A percentile compares a stretch with the other conserved stretches of the same genome.
These are phyloP conservation scores for Heliothis virescens DNA, from an alignment of 1,140 invertebrate genomes.

Conservation along the genomic window DNA sequence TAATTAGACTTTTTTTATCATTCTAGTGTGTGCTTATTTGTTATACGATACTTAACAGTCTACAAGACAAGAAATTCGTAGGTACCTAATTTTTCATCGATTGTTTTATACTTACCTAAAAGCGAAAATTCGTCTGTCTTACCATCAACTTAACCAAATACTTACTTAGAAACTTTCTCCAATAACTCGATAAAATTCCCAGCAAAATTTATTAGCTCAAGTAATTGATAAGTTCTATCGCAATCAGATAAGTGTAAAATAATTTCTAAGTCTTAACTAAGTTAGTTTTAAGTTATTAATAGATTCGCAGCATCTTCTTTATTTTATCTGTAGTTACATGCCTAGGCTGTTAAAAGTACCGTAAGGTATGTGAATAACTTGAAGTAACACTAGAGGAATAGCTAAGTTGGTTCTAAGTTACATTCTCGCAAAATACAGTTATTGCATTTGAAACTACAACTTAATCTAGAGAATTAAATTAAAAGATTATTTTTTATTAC, in stretches of 20 bases:
- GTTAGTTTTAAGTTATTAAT: slow-evolving; percentile 7
- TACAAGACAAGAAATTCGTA: too few species aligned
- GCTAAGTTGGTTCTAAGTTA: neutral
- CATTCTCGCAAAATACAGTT: neutral
- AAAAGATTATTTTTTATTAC: neutral
- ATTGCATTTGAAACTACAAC: neutral
- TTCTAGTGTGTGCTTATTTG: too few species aligned
- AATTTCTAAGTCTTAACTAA: neutral
- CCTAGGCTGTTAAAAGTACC: neutral
- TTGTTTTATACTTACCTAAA: too few species aligned
- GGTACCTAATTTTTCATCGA: too few species aligned
- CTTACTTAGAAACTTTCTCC: too few species aligned
- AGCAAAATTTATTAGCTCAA: too few species aligned
- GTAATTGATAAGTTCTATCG: neutral
- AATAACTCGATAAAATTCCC: too few species aligned
- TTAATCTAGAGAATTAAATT: neutral
- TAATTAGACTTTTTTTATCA: too few species aligned
- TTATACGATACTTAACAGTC: too few species aligned
- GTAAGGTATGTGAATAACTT: slow-evolving; percentile 14
- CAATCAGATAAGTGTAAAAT: neutral
- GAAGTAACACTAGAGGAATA: neutral
- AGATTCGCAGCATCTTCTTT: slow-evolving; percentile 24
- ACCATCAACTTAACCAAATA: too few species aligned
- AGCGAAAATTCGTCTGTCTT: too few species aligned
- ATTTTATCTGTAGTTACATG: slow-evolving; percentile 18